Evolutionary conservation across 2,797 vertebrate species (phyloP), one percentile per base, ranked within the genome.

Genomic region (Eospalax fontanierii): DNA sequence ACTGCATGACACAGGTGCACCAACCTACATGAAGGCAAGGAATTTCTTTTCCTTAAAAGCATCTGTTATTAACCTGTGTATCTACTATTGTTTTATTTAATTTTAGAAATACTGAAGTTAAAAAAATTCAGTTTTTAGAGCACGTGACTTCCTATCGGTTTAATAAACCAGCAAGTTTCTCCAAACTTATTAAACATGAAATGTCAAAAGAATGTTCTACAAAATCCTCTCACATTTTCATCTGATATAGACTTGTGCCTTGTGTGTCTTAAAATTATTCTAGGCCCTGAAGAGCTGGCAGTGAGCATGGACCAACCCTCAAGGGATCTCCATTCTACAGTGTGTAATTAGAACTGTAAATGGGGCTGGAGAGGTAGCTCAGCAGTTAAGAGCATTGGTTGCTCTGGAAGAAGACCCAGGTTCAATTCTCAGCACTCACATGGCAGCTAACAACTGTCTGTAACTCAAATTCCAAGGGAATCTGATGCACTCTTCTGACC

Each of bases 101-200:
- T 33, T 91, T 73, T 43, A 86, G 28, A 87, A 91, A 85, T 65
- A 21, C 85, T 93, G 59, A 54, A 22, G 40, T 89, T 85, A 90
- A 92, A 91, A 46, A 87, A 75, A n/a, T 86, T 88, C 57, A 9
- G 40, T 50, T 81, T 35, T 71, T 71, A 87, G 21, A 82, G 81
- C 35, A 80, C 28, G 33, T 30, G 50, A 76, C 61, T 54, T 88
- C 61, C 43, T 38, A 83, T 80, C 91, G n/a, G 86, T 50, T 71
- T 89, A 89, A 59, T 61, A 83, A 9, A 57, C 80, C 33, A 85
- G 33, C 8, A 3, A 3, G 50, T 92, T 83, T 92, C 75, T 40
- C 83, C 43, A 73, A 86, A 89, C 54, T 70, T 66, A 46, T 88
- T 94, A 91, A 91, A 90, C 19, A 80, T 54, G 91, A 93, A 94